These are phyloP conservation scores for Pycnonotus jocosus DNA, from an alignment of 2,113 vertebrate species.

Conservation along the genomic window DNA sequence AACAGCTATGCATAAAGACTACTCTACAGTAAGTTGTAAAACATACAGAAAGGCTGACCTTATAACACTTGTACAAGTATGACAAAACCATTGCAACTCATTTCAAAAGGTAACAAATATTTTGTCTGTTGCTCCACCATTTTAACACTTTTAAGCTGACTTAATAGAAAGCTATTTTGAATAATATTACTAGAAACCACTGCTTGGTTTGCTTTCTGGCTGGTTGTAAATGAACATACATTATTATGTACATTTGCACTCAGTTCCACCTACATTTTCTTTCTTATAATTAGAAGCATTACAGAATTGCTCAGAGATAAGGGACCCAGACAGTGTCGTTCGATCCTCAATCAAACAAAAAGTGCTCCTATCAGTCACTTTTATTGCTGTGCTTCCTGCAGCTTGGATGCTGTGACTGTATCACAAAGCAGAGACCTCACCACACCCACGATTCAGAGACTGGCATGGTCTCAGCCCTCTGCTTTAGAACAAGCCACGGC, in stretches of 20 bases:
- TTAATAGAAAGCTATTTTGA: neutral
- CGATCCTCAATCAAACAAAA: neutral
- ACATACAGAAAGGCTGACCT: slow-evolving; percentile 47
- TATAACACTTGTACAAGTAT: slow-evolving; percentile 38
- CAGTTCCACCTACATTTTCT: neutral
- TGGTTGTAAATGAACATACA: neutral
- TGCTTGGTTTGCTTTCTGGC: neutral
- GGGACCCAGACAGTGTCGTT: neutral
- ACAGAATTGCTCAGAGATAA: neutral
- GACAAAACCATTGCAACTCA: slow-evolving; percentile 41
- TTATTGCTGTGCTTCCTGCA: slow-evolving; percentile 6
- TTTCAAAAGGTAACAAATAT: slow-evolving; percentile 47
- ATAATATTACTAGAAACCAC: neutral
- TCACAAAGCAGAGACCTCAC: neutral
- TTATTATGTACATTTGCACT: neutral
- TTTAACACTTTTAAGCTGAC: slow-evolving; percentile 1
- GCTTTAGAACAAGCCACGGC: neutral
- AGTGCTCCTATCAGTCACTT: neutral
- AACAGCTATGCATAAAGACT: slow-evolving; percentile 37
- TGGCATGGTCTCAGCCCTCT: neutral
- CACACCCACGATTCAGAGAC: neutral
- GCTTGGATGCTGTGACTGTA: neutral
- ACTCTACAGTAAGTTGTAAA: slow-evolving; percentile 44
- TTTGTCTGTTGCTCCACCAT: slow-evolving; percentile 38
- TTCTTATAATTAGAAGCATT: neutral